Base-by-base conservation (phyloP, 2,113 vertebrate species). In the Rhineura floridana region DNA sequence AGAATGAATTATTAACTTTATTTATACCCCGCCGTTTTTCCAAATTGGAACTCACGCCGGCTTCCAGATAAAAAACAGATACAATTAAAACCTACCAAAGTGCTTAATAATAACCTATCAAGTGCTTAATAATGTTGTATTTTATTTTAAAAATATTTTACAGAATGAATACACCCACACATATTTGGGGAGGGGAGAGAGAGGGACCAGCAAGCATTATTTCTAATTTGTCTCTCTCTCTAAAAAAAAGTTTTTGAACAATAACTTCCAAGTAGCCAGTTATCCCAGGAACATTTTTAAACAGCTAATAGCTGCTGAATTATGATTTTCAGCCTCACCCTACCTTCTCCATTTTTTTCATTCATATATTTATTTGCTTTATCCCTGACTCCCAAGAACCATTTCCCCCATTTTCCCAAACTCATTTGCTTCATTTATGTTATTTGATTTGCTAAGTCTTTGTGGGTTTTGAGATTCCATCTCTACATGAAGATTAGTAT, bases 241-340 rank as follows among this genome's bases (percentile, higher is more conserved):
- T 48, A 9, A 48, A 83, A 63, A 28, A 23, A 55, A 55, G 13
- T 50, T 9, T 4, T 17, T 39, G 36, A 72, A 52, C 50, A 81
- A 17, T 84, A 73, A 91, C 93, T 95, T 95, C 91, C 93, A 89
- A 90, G 93, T 91, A 86, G 80, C 75, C 69, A 80, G 89, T 52
- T 86, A 88, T 79, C 85, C 85, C 84, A 91, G 84, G 84, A 93
- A 91, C 36, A 44, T 90, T 19, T 93, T 94, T 85, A 86, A 90
- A 92, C 13, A 89, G 85, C 81, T 85, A 39, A 90, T 91, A 91
- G 87, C 17, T 59, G 55, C 55, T 59, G 55, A 5, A 6, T 5
- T 59, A 59, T 21, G 55, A 1, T 59, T 59, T 13, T 19, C 55
- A 59, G 21, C 15, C 55, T 21, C 55, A 59, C 55, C 55, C 17